Base-by-base conservation (phyloP, 2,797 vertebrate genomes). In the Peromyscus attwateri region DNA sequence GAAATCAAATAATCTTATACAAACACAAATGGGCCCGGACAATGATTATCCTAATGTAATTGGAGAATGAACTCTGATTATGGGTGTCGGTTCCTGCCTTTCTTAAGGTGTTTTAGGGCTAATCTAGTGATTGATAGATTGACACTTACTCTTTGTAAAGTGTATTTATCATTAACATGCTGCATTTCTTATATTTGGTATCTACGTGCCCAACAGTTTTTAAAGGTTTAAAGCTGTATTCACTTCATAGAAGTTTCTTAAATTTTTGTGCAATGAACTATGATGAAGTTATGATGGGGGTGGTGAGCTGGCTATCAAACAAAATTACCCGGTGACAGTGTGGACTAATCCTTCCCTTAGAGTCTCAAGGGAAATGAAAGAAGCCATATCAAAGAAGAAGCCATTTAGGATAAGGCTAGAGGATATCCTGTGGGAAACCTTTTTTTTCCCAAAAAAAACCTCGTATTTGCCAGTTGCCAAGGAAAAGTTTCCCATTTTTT, bases 1-100 rank as follows among this genome's bases (percentile, higher is more conserved):
- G 84, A 98, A 98, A 98, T 98, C 95, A 97, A 97, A 98, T 98
- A 96, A 98, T 95, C 97, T 96, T 97, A 95, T 27, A 70, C 89
- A 97, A 98, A 98, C 49, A 91, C 25, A 80, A 97, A 96, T 93
- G 97, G n/a, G 0, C 96, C 94, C 31, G 79, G 96, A 81, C 80
- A 2, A 6, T 85, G 97, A 97, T 98, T 98, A 97, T 92, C 96
- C 95, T 97, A 95, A 98, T 85, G 97, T 98, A 98, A 97, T 52
- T 97, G 97, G 94, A 88, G 97, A 98, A 97, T 97, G 95, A 97
- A 97, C 96, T 97, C 98, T 96, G 96, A 85, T 97, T 98, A 97
- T 34, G 40, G 89, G 97, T 92, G 95, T 97, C 92, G 62, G 79
- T 95, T 97, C 91, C 92, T 13, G 64, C 92, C 91, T 97, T 97